Conservation (phyloP, 2,113 vertebrate species). For the Pelvicachromis taeniatus region DNA sequence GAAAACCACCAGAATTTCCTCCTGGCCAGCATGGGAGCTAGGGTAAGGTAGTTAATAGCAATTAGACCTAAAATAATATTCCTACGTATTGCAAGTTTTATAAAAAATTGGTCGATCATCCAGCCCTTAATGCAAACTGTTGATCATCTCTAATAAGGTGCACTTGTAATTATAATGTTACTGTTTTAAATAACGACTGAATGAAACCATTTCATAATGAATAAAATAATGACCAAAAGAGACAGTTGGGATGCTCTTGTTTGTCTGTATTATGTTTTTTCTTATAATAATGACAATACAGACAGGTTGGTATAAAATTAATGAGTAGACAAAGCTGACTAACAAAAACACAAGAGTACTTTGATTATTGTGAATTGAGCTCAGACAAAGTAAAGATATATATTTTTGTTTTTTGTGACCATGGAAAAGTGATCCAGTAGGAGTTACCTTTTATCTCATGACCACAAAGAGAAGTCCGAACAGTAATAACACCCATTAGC, state of each 20-base stretch:
- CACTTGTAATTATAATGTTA: neutral
- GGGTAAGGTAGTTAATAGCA: neutral
- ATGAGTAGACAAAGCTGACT: neutral
- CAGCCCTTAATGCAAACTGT: neutral
- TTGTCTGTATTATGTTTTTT: neutral
- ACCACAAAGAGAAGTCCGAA: neutral
- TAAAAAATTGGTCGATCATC: neutral
- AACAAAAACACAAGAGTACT: neutral
- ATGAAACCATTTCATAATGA: neutral
- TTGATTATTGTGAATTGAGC: neutral
- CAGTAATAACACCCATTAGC: neutral
- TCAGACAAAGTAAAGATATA: neutral
- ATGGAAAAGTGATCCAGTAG: neutral
- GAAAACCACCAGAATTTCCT: neutral
- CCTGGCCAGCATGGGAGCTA: neutral
- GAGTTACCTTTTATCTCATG: neutral
- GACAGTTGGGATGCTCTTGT: neutral
- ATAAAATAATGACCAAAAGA: neutral
- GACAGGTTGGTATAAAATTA: neutral
- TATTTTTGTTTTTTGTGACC: neutral
- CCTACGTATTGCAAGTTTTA: neutral
- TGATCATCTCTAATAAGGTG: neutral
- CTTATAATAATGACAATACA: neutral
- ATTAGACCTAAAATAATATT: neutral
- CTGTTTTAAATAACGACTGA: neutral